Evolutionary conservation across 2,113 vertebrate species (phyloP), one percentile per base, ranked within the genome.

Genomic region (Condylura cristata): DNA sequence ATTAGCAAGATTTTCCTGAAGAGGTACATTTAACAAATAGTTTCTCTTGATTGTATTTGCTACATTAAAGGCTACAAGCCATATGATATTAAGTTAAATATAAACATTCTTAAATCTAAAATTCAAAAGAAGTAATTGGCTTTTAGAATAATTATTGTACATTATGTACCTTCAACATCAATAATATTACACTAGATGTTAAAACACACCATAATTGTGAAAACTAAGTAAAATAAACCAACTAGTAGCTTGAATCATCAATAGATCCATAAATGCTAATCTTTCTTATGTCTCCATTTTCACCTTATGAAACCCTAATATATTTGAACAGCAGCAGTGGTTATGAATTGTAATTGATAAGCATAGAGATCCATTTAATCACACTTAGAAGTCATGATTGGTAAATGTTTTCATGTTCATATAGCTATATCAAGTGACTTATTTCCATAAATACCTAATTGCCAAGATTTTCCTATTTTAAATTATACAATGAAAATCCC

Each of bases 221-320:
- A 92, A 86, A 79, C 14, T 87, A n/a, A 84, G 78, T 41, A 82
- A 94, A 89, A 89, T 81, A 32, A 18, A 80, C 70, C 74, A 91
- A 4, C 72, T 34, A 30, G 46, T 78, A 72, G n/a, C n/a, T 41
- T 53, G 39, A 84, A 11, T 84, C 75, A 86, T 53, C 32, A 24
- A 41, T 37, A 44, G 24, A 71, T 51, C 30, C 51, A n/a, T 37
- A 30, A 84, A 80, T 60, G 24, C 20, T 82, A 58, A 61, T 48
- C 60, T 58, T 81, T 89, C 51, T 53, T 63, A 44, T 60, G 51
- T 48, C 86, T 96, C 39, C 60, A 76, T 44, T 58, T 76, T 86
- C 61, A 65, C 76, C 39, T 70, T 86, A 44, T 75, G 11, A 44
- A 65, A 82, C 61, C 30, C 61, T 72, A 58, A 80, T 56, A 63